Evolutionary conservation across 2,797 vertebrate species (phyloP), one percentile per base, ranked within the genome.

Genomic region (Microchirus variegatus): DNA sequence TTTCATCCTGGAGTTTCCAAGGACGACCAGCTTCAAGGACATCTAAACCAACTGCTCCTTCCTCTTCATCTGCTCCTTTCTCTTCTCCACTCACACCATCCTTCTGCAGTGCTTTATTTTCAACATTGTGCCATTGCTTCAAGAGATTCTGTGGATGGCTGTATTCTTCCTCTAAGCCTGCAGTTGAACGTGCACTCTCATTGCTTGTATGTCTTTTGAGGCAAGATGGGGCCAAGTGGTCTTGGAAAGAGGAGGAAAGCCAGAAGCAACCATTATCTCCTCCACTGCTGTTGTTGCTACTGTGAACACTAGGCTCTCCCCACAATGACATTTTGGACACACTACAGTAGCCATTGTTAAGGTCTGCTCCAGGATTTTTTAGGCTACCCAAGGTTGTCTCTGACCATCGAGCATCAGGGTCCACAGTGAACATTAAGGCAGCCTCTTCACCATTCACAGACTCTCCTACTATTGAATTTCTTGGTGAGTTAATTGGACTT

Each of bases 191-290:
- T 22, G 92, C 67, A 0, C 92, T 93, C 83, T 95, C 96, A 46
- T 95, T 94, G 73, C 94, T 92, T 49, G 94, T 90, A 46, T 98
- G 95, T 82, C 96, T 91, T 55, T 96, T 88, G 47, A 95, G 95
- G 70, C 96, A 95, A 63, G 95, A 94, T 73, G 97, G 96, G 14
- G 96, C 95, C 75, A 95, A 98, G 59, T 95, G 95, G 75, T 94
- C 95, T 58, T 95, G 93, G 70, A 97, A 73, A 45, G 95, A 96
- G 2, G 96, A 96, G 0, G 95, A 95, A 9, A 98, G 87, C 97
- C 97, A 98, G 10, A 95, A 95, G 61, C 78, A 75, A 58, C 31
- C 31, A 31, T 31, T 31, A 1, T 31, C 31, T 31, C 7, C 5
- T 31, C 31, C 31, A 31, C 5, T 31, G 31, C 0, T 53, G 83